Percentiles rank a stretch among this genome's conserved stretches.
Conservation (phyloP, 2,888 invertebrate species). For the Choristoneura rosaceana region DNA sequence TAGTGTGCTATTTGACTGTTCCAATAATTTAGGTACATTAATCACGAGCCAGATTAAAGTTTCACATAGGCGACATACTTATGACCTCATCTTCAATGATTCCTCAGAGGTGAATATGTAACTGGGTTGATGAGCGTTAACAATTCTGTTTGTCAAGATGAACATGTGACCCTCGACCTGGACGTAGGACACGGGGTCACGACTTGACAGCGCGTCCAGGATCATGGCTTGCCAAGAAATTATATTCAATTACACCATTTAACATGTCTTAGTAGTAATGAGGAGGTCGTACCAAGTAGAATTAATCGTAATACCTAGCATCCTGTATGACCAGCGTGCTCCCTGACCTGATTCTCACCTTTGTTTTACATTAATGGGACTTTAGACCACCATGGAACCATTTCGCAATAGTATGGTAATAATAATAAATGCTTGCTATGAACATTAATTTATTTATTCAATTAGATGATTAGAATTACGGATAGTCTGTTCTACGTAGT, state of each 20-base stretch:
- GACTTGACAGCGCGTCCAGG: constrained; percentile 48
- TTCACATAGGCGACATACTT: background rate
- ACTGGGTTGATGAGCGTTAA: constrained; percentile 45
- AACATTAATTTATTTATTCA: too few relatives aligned
- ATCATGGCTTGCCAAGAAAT: constrained; percentile 15
- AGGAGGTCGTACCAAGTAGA: constrained; percentile 17
- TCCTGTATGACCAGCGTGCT: constrained; percentile 22
- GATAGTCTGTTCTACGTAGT: too few relatives aligned
- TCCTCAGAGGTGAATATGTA: constrained; percentile 24
- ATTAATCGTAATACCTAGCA: constrained; percentile 17
- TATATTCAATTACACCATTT: constrained; percentile 21
- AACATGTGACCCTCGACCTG: constrained; percentile 63
- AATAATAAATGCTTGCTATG: too few relatives aligned
- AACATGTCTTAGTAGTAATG: constrained; percentile 19
- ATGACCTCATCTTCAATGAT: constrained; percentile 19
- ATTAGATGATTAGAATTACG: too few relatives aligned
- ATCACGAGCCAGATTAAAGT: background rate
- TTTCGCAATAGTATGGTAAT: background rate
- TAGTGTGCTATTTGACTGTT: too few relatives aligned
- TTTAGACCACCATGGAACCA: background rate
- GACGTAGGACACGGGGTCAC: constrained; percentile 61
- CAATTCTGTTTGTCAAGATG: constrained; percentile 68
- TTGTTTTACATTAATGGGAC: background rate
- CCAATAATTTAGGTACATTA: too few relatives aligned
- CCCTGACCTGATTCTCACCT: constrained; percentile 26